Conservation (phyloP, 2,888 invertebrate species). For the Allacma fusca region DNA sequence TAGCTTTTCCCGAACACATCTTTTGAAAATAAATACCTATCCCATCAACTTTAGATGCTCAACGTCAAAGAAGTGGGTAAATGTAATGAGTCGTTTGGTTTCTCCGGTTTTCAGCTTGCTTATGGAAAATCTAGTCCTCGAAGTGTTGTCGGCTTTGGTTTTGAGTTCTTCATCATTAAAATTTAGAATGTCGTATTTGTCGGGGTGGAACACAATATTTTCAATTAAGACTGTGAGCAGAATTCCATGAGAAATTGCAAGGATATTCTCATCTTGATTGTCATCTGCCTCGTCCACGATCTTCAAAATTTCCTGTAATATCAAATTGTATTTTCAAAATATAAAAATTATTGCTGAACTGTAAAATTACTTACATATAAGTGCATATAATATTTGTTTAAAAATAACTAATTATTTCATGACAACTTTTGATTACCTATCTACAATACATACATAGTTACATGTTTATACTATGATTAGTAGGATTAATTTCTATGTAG, state of each 20-base stretch:
- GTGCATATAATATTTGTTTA: too few species aligned
- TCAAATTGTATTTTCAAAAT: too few species aligned
- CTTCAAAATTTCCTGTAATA: conserved; percentile 20
- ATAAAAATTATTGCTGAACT: too few species aligned
- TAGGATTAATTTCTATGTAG: too few species aligned
- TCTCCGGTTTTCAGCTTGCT: neutral
- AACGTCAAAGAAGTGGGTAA: conserved; percentile 18
- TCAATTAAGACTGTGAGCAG: neutral
- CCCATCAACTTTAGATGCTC: conserved; percentile 9
- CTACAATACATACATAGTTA: too few species aligned
- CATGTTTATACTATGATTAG: too few species aligned
- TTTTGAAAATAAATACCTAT: too few species aligned
- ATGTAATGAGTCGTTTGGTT: neutral
- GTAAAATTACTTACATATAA: too few species aligned
- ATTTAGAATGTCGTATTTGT: neutral
- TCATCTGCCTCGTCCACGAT: conserved; percentile 14
- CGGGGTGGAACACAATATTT: neutral
- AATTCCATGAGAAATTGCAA: conserved; percentile 10
- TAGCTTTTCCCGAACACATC: too few species aligned
- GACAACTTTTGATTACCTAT: too few species aligned
- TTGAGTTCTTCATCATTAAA: neutral
- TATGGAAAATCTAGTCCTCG: conserved; percentile 21
- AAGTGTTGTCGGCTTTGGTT: neutral
- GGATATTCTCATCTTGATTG: conserved; percentile 2
- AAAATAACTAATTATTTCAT: too few species aligned